Percentiles rank a stretch among this genome's conserved stretches.
Evolutionary conservation across 1,140 invertebrate genomes (phyloP).

Genomic region (Anastrepha obliqua): DNA sequence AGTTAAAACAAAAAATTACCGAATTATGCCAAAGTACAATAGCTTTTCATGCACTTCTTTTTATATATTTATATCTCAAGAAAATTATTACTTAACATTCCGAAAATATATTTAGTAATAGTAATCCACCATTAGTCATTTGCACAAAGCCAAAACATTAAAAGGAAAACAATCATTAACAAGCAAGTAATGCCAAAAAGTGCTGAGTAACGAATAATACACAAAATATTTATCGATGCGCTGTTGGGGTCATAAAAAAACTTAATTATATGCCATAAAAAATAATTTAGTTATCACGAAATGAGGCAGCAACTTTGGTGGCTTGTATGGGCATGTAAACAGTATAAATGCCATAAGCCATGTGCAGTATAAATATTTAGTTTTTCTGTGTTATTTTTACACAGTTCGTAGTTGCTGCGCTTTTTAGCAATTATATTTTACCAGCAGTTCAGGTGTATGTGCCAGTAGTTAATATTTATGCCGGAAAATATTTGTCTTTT

Average conservation of each 20-base stretch:
- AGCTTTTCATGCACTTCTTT: no score
- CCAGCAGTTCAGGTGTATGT: no score
- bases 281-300: slow-evolving; percentile 31
- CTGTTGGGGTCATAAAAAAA: background rate
- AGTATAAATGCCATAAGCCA: background rate
- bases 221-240: background rate
- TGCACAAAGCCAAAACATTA: no score
- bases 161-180: background rate
- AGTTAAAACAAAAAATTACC: no score
- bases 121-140: no score
- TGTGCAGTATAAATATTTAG: background rate
- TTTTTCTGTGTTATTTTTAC: background rate
- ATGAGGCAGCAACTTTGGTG: background rate
- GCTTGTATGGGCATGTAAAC: background rate
- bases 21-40: no score
- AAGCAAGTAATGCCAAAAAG: background rate
- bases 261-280: slow-evolving; percentile 34
- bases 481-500: no score
- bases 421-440: background rate
- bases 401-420: background rate
- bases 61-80: no score
- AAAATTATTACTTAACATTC: no score
- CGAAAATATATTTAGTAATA: no score
- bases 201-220: background rate
- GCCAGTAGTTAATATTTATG: no score